Evolutionary conservation across 2,113 vertebrate genomes (phyloP), one percentile per base, ranked within the genome.

Genomic region (Anoura caudifer): DNA sequence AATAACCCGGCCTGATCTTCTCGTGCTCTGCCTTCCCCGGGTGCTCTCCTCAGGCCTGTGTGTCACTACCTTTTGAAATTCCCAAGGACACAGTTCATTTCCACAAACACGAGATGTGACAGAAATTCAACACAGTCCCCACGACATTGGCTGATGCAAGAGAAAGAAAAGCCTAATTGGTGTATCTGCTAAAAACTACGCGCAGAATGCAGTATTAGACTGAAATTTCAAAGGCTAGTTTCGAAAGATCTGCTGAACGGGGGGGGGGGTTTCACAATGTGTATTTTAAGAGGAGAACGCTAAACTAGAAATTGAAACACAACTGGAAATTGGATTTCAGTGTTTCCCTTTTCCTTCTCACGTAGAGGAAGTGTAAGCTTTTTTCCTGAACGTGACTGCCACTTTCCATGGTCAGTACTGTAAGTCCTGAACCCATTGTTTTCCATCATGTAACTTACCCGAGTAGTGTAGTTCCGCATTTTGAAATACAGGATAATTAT

Each of bases 21-120:
- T 80, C 72, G 31, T 14, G 36, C 45, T 92, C 54, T 79, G 11
- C 70, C 59, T 87, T n/a, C 75, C 80, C 80, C 90, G 19, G 12
- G 38, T 28, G 9, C 59, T 52, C 65, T 76, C 56, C 54, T 59
- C 1, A 0, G 28, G 47, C 36, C 10, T 28, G 4, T 33, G 33
- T 33, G 59, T 95, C 59, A 69, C 73, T 90, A 86, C 90, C 75
- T 91, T 96, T 63, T 81, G 87, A 85, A 94, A 95, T 90, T 87
- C 67, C 59, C 85, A 90, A 79, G 72, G 87, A 94, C 33, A 5
- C 19, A 73, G 77, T 86, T 92, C 61, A 95, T 97, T 96, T 95
- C 92, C 87, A 79, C 94, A 94, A 92, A 79, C 65, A 95, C 31
- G 72, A 92, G 61, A 88, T 88, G 87, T 95, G 94, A 97, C 72